phyloP scores from a whole-genome alignment of 2,113 vertebrate genomes.

The Oncorhynchus tshawytscha region DNA sequence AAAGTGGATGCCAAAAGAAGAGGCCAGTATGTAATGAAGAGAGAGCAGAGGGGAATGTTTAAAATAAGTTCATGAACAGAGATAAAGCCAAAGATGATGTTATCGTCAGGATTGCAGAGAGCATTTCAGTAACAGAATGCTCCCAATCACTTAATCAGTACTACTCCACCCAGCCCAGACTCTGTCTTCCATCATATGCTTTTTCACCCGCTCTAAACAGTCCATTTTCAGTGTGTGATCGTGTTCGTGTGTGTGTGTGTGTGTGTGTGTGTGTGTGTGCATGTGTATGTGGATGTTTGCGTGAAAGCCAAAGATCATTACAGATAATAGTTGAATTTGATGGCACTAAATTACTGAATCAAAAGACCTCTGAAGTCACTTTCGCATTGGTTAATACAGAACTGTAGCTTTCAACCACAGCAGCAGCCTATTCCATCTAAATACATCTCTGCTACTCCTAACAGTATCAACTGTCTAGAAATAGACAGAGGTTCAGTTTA shows the following conservation, averaged over 20 bases:
- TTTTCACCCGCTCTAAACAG: constrained; percentile 88
- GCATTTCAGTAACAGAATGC: constrained; percentile 87
- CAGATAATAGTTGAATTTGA: background rate
- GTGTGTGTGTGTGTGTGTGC: constrained; percentile 18
- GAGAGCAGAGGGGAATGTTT: constrained; percentile 90
- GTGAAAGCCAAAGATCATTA: background rate
- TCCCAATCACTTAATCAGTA: constrained; percentile 97
- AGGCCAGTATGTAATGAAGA: constrained; percentile 86
- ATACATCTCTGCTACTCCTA: background rate
- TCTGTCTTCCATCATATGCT: constrained; percentile 89
- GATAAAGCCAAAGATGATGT: constrained; percentile 94
- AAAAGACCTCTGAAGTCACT: background rate
- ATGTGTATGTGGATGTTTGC: constrained; percentile 9
- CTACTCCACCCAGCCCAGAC: constrained; percentile 84
- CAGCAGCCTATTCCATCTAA: background rate
- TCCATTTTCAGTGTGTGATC: constrained; percentile 70
- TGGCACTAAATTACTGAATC: background rate
- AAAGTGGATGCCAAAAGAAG: constrained; percentile 82
- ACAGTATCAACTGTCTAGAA: background rate
- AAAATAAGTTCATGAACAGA: constrained; percentile 95
- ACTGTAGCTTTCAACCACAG: background rate
- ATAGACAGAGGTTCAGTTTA: constrained; percentile 6
- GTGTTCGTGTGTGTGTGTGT: constrained; percentile 14
- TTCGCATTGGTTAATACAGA: no score
- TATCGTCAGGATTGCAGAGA: constrained; percentile 93